Percentiles rank a stretch among this genome's conserved stretches.
These are phyloP conservation scores for Cantharis flavilabris DNA, from an alignment of 2,888 invertebrate genomes.

Conservation along the genomic window DNA sequence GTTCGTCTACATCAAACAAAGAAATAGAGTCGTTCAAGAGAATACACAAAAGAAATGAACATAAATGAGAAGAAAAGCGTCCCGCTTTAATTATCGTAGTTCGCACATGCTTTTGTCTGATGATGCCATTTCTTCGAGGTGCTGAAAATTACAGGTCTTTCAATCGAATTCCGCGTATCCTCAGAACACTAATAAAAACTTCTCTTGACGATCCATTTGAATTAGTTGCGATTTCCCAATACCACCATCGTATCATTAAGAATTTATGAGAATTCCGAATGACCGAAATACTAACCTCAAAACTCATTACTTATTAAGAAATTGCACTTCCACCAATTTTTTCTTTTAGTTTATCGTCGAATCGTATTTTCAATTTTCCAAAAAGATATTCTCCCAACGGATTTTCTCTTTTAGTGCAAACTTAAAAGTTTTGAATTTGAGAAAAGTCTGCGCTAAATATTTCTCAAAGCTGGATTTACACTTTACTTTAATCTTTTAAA, in stretches of 20 bases:
- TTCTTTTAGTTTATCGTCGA: not conserved
- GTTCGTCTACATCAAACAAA: constrained; percentile 15
- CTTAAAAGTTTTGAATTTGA: not conserved
- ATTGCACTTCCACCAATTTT: not conserved
- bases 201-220: constrained; percentile 40
- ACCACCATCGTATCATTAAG: constrained; percentile 14
- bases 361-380: not conserved
- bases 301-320: not conserved
- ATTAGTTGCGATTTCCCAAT: constrained; percentile 37
- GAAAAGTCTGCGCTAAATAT: not conserved
- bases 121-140: constrained; percentile 46
- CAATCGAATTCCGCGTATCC: constrained; percentile 40
- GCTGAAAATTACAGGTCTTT: constrained; percentile 39
- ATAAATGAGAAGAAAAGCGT: constrained; percentile 28
- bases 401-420: not conserved
- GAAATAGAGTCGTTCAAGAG: constrained; percentile 15
- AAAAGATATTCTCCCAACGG: not conserved
- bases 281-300: constrained; percentile 7
- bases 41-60: constrained; percentile 29
- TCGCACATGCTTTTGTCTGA: constrained; percentile 51
- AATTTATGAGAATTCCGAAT: constrained; percentile 13
- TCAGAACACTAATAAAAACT: constrained; percentile 43
- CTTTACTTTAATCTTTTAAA: no score
- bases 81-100: constrained; percentile 51
- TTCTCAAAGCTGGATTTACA: not conserved